Evolutionary conservation across 2,797 vertebrate genomes (phyloP).

Genomic region (Cynodonichthys magdalenae): DNA sequence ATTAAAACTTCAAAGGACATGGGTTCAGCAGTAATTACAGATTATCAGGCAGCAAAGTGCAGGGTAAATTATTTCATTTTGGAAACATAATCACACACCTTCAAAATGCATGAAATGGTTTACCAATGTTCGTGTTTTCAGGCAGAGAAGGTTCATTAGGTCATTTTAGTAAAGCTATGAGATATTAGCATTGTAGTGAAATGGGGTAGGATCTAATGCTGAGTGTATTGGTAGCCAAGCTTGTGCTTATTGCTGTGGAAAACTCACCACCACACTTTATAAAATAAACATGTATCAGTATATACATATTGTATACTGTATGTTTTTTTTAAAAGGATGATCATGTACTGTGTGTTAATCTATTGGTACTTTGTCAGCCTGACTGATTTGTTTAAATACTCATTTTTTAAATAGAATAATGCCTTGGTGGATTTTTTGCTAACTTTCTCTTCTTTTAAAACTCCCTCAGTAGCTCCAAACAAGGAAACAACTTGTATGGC

Average conservation of each 20-base stretch:
- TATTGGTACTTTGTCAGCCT: neutral
- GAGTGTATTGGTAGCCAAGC: constrained; percentile 21
- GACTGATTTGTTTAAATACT: neutral
- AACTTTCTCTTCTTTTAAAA: neutral
- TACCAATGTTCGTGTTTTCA: constrained; percentile 54
- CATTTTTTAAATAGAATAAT: neutral
- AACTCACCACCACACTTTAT: no score
- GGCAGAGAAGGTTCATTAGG: constrained; percentile 57
- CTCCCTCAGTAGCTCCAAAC: neutral
- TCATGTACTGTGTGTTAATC: no score
- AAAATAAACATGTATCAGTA: no score
- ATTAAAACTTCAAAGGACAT: constrained; percentile 70
- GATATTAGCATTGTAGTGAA: constrained; percentile 50
- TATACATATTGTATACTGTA: no score
- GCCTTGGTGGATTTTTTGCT: neutral
- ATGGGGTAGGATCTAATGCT: constrained; percentile 44
- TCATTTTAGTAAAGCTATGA: constrained; percentile 47
- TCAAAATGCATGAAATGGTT: constrained; percentile 66
- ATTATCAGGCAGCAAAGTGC: constrained; percentile 51
- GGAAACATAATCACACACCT: constrained; percentile 63
- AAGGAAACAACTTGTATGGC: neutral
- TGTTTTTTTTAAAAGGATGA: no score
- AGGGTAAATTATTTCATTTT: constrained; percentile 71
- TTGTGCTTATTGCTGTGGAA: constrained; percentile 10
- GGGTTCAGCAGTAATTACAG: constrained; percentile 67